phyloP scores from a whole-genome alignment of 2,888 invertebrate species.

The Pecten maximus region DNA sequence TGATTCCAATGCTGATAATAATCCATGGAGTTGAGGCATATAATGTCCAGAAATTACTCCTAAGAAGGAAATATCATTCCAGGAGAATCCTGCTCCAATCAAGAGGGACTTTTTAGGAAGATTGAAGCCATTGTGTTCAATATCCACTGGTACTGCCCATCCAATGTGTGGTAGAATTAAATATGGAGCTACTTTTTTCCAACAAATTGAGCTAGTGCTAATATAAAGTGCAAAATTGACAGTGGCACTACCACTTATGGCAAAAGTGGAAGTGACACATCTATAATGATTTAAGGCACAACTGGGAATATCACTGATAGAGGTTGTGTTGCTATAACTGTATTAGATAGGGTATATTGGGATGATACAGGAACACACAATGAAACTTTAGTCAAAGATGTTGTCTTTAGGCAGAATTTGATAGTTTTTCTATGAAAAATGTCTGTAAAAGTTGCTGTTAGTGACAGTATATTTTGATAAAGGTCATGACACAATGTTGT shows the following conservation, averaged over 20 bases:
- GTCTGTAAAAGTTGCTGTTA: too few species aligned
- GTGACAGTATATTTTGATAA: too few species aligned
- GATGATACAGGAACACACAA: too few species aligned
- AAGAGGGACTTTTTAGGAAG: background rate
- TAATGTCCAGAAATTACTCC: too few species aligned
- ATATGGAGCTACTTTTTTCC: background rate
- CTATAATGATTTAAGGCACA: background rate
- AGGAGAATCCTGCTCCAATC: background rate
- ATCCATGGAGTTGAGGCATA: conserved; percentile 66
- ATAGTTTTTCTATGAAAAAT: too few species aligned
- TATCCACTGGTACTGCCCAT: background rate
- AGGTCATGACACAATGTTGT: too few species aligned
- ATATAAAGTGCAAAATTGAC: too few species aligned
- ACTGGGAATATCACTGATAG: background rate
- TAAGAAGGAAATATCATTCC: too few species aligned
- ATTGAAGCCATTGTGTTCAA: background rate
- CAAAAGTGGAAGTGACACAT: background rate
- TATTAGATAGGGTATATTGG: too few species aligned
- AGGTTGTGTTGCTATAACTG: background rate
- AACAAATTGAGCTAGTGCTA: background rate
- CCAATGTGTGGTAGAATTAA: background rate
- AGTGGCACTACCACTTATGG: background rate
- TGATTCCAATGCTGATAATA: conserved; percentile 63
- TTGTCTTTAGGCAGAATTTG: too few species aligned
- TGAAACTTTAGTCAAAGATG: background rate